phyloP scores from a whole-genome alignment of 2,113 vertebrate species.

The Leptobrachium leishanense region DNA sequence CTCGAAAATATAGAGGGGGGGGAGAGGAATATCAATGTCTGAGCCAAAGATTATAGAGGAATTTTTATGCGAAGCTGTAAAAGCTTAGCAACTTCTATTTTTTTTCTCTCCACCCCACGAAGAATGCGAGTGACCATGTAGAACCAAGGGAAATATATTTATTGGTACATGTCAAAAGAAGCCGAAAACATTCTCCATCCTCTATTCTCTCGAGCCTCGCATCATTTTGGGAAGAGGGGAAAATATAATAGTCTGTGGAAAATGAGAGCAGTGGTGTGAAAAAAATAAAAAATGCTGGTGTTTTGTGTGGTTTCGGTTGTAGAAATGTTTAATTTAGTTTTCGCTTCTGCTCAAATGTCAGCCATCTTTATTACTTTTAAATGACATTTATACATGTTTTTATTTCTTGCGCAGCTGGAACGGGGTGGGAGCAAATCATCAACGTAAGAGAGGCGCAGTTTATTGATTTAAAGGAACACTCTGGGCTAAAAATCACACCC shows the following conservation, averaged over 20 bases:
- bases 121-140: constrained; percentile 36
- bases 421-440: not conserved
- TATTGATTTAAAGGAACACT: too few species aligned
- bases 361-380: constrained; percentile 22
- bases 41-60: constrained; percentile 44
- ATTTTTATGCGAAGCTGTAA: constrained; percentile 57
- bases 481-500: too few species aligned
- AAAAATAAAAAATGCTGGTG: constrained; percentile 38
- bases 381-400: constrained; percentile 13
- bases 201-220: constrained; percentile 42
- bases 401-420: not conserved
- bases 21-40: constrained; percentile 51
- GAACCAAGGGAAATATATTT: constrained; percentile 50
- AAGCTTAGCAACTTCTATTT: constrained; percentile 53
- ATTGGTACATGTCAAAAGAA: constrained; percentile 47
- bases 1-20: constrained; percentile 47
- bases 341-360: constrained; percentile 30
- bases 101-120: constrained; percentile 9
- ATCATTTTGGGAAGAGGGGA: constrained; percentile 35
- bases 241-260: constrained; percentile 44
- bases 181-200: constrained; percentile 40
- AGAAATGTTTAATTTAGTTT: constrained; percentile 37
- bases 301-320: constrained; percentile 27
- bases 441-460: too few species aligned
- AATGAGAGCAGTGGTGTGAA: constrained; percentile 42